These are phyloP conservation scores for Corvus hawaiiensis DNA, from an alignment of 2,113 vertebrate species.

Conservation along the genomic window DNA sequence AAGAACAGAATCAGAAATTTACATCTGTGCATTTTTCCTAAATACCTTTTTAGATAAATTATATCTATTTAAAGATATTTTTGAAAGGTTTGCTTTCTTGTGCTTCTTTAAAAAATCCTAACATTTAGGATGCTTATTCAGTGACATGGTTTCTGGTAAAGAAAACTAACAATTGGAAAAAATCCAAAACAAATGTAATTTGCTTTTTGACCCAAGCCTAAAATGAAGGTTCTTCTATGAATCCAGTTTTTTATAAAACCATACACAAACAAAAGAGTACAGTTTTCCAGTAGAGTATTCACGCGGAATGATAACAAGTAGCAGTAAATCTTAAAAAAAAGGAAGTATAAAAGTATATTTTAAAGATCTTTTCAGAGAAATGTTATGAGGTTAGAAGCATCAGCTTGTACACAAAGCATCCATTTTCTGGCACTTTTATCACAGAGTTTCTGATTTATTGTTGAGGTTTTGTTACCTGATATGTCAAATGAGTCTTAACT, in stretches of 20 bases:
- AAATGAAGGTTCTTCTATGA: not conserved
- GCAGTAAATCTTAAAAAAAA: not conserved
- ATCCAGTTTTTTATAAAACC: not conserved
- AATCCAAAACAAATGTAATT: not conserved
- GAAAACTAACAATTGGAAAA: not conserved
- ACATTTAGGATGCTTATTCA: not conserved
- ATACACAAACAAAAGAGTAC: not conserved
- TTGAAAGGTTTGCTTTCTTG: accelerated
- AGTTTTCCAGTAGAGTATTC: not conserved
- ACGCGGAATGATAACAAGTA: not conserved
- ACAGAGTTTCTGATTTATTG: not conserved
- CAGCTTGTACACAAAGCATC: not conserved
- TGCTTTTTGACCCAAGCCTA: not conserved
- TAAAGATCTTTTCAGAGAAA: not conserved
- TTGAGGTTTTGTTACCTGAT: not conserved
- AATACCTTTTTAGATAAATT: not conserved
- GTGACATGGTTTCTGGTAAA: not conserved
- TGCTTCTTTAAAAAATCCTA: not conserved
- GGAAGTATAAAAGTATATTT: not conserved
- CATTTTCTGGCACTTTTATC: not conserved
- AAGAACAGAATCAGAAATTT: not conserved
- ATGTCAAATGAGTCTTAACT: not conserved
- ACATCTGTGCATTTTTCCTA: not conserved
- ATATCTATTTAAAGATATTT: not conserved
- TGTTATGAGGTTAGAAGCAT: not conserved